phyloP scores from a whole-genome alignment of 2,888 invertebrate genomes.

The Machimus rusticus region DNA sequence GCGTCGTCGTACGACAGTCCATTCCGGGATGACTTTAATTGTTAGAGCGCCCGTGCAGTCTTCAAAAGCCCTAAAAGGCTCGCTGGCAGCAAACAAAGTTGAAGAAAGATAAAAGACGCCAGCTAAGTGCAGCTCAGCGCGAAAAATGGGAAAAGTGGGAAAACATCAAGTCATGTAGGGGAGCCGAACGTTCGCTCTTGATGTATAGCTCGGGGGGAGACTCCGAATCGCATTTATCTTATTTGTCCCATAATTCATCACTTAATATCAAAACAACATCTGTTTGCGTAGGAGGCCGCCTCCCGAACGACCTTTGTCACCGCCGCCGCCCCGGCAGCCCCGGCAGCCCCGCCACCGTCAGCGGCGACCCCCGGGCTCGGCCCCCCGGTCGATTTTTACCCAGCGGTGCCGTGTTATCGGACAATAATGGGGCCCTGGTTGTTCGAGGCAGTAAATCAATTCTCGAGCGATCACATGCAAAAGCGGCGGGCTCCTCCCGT shows the following conservation, averaged over 20 bases:
- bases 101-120: not conserved
- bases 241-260: conserved; percentile 44
- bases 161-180: not conserved
- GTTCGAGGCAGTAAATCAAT: conserved; percentile 22
- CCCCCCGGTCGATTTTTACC: not conserved
- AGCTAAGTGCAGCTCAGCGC: not conserved
- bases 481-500: not conserved
- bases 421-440: not conserved
- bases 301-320: not conserved
- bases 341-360: not conserved
- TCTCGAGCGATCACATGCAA: not conserved
- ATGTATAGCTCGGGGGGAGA: not conserved
- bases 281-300: conserved; percentile 22
- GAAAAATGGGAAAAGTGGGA: not conserved
- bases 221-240: conserved; percentile 1
- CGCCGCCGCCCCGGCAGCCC: not conserved
- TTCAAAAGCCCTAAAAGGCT: not conserved
- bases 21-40: not conserved
- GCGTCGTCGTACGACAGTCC: not conserved
- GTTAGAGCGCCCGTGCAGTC: not conserved
- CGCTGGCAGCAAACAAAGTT: not conserved
- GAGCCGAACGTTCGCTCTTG: not conserved
- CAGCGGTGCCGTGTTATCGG: conserved; percentile 15
- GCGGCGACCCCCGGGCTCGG: not conserved
- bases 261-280: conserved; percentile 46